These are phyloP conservation scores for Anoplopoma fimbria DNA, from an alignment of 2,113 vertebrate species.

Conservation along the genomic window DNA sequence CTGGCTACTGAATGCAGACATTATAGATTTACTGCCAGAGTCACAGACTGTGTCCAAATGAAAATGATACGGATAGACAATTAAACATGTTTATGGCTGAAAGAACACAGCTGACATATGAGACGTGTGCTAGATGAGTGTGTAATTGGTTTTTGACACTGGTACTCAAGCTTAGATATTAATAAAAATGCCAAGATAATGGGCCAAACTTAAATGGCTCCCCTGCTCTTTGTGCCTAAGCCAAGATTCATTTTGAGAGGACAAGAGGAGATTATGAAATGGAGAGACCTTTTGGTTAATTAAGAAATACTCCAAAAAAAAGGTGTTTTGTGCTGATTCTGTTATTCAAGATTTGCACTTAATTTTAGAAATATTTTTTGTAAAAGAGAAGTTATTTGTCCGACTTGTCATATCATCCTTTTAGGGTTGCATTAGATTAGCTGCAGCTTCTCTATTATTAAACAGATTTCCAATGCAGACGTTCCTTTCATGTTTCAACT, in stretches of 20 bases:
- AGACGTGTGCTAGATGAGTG: conserved; percentile 15
- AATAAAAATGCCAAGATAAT: conserved; percentile 42
- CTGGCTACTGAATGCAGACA: neutral
- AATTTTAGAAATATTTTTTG: neutral
- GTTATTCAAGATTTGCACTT: neutral
- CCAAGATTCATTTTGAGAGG: conserved; percentile 2
- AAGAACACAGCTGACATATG: conserved; percentile 11
- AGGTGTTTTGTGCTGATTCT: neutral
- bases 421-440: neutral
- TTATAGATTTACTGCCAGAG: neutral
- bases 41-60: conserved; percentile 5
- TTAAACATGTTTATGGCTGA: conserved; percentile 40
- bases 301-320: neutral
- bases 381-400: neutral
- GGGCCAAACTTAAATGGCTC: conserved; percentile 22
- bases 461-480: neutral
- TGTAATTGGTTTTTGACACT: conserved; percentile 35
- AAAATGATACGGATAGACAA: conserved; percentile 36
- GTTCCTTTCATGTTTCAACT: neutral
- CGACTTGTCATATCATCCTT: neutral
- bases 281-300: conserved; percentile 1
- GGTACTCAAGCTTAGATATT: conserved; percentile 34
- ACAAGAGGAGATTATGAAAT: conserved; percentile 14
- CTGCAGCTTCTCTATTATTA: neutral
- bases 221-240: neutral